Evolutionary conservation across 2,113 vertebrate genomes (phyloP).

Genomic region (Phaethornis superciliosus): DNA sequence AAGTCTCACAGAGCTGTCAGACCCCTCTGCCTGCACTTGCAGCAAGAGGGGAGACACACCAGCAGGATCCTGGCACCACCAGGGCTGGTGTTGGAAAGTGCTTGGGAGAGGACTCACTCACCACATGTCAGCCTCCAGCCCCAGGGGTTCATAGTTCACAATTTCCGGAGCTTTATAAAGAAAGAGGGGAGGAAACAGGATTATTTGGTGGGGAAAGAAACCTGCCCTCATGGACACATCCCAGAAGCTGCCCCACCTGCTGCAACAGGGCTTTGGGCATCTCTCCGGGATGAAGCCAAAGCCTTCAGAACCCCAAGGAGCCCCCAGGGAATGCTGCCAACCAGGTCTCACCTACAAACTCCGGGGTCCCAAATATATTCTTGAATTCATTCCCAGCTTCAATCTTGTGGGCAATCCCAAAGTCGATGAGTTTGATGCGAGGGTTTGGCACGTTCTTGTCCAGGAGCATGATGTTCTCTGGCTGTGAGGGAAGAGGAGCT

Average conservation of each 20-base stretch:
- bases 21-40: not conserved
- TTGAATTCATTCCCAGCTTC: slow-evolving; percentile 97
- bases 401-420: slow-evolving; percentile 96
- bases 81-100: not conserved
- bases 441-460: slow-evolving; percentile 93
- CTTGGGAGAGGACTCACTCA: slow-evolving; percentile 69
- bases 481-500: slow-evolving; percentile 65
- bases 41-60: not conserved
- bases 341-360: slow-evolving; percentile 88
- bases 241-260: not conserved
- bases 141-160: slow-evolving; percentile 95
- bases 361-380: slow-evolving; percentile 96
- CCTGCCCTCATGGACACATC: not conserved
- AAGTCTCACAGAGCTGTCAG: accelerated
- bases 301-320: not conserved
- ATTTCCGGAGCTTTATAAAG: slow-evolving; percentile 90
- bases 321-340: accelerated
- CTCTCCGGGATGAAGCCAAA: not conserved
- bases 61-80: accelerated
- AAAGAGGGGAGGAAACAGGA: not conserved
- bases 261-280: not conserved
- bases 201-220: not conserved
- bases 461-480: slow-evolving; percentile 97
- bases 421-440: slow-evolving; percentile 96
- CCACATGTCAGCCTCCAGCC: slow-evolving; percentile 98